A percentile compares a stretch with the other conserved stretches of the same genome.
Conservation (phyloP, 2,888 invertebrate species). For the Colletes collaris region DNA sequence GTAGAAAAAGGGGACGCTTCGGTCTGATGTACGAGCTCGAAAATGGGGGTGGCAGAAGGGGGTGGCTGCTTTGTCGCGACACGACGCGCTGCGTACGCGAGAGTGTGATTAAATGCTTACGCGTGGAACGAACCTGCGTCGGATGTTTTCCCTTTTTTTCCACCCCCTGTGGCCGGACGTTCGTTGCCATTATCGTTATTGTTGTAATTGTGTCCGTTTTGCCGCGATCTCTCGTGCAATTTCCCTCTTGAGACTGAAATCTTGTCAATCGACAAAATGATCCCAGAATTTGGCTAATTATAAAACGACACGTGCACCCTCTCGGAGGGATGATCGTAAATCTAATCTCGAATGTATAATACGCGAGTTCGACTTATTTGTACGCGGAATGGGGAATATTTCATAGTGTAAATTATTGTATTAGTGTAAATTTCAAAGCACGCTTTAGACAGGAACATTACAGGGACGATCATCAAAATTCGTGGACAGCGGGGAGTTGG, state of each 20-base stretch:
- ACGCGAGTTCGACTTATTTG: no score
- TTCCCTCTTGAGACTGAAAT: constrained; percentile 12
- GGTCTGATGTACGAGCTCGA: constrained; percentile 60
- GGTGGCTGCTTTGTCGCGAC: background rate
- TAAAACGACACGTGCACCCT: no score
- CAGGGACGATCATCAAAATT: no score
- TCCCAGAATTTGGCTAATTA: no score
- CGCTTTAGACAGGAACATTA: no score
- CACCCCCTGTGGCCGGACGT: constrained; percentile 6
- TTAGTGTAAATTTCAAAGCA: no score
- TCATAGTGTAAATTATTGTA: no score
- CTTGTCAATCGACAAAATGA: no score
- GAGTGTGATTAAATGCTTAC: constrained; percentile 54
- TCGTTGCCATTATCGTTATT: constrained; percentile 5
- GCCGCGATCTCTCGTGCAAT: constrained; percentile 19
- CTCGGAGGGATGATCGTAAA: no score
- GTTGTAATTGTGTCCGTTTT: constrained; percentile 2
- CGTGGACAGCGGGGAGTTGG: no score
- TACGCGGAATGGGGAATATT: no score
- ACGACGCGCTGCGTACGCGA: background rate
- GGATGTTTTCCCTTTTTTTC: background rate
- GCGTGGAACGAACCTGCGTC: constrained; percentile 30
- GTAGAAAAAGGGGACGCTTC: constrained; percentile 58
- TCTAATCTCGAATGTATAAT: no score
- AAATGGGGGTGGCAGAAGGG: constrained; percentile 33